Evolutionary conservation across 1,140 invertebrate species (phyloP), one percentile per base, ranked within the genome.

Genomic region (Chrysomallon squamiferum): DNA sequence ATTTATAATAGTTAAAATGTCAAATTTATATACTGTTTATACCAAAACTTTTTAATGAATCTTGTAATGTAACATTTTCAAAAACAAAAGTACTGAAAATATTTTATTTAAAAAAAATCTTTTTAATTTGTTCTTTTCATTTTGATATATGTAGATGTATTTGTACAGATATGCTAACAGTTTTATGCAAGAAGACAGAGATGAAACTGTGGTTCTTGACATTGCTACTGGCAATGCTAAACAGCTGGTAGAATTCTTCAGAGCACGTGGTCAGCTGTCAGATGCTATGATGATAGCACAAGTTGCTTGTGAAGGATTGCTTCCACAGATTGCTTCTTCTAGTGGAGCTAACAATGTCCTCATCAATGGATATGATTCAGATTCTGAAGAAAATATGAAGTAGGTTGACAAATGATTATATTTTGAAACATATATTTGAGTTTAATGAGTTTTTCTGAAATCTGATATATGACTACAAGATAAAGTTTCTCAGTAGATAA

Each of bases 171-270:
- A 84, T 76, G 69, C 77, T n/a, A 62, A 79, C 27, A 73, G 61
- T 50, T 71, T 87, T 58, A 65, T 82, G 41, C 61, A 50, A 18
- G 79, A 84, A 67, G 82, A 85, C 56, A 79, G 69, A 59, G 82
- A 84, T 45, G 69, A 74, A 15, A 68, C 74, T 45, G 59, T 85
- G 15, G 77, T 80, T 22, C 85, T 78, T 67, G 72, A 77, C 68
- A 66, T 81, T 49, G 83, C 85, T 57, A 66, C 77, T 7, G 80
- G 82, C 22, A 74, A 85, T 52, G 63, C 68, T 11, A 61, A 78
- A 47, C 64, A 78, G 32, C 68, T 86, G 22, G 74, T 83, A n/a
- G 64, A 78, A 27, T 85, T 77, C 73, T 79, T 81, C 52, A 70
- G 72, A 22, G 59, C 61, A 22, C 69, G 71, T 27, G 81, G 82